A percentile compares a stretch with the other conserved stretches of the same genome.
Evolutionary conservation across 1,140 invertebrate species (phyloP).

Genomic region (Zaprionus kolodkinae): DNA sequence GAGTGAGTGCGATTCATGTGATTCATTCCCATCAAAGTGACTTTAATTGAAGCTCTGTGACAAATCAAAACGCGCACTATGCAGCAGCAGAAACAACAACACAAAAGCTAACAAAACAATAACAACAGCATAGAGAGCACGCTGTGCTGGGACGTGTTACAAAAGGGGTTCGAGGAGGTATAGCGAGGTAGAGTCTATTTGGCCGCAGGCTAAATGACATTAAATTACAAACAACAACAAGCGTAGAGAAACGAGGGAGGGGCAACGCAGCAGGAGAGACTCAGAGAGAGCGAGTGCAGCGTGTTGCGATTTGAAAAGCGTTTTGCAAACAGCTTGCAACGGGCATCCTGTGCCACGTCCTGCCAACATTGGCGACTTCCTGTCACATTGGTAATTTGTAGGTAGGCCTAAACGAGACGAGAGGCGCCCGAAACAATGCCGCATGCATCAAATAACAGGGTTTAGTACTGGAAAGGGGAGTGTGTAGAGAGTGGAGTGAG

Average conservation of each 20-base stretch:
- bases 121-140: conserved; percentile 35
- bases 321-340: conserved; percentile 80
- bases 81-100: conserved; percentile 18
- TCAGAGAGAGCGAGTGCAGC: background rate
- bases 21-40: conserved; percentile 29
- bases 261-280: background rate
- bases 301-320: conserved; percentile 70
- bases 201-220: conserved; percentile 78
- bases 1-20: background rate
- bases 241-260: background rate
- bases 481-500: background rate
- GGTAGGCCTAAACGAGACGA: conserved; percentile 54
- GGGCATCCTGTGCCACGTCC: conserved; percentile 77
- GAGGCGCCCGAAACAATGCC: conserved; percentile 60
- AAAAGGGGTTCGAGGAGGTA: conserved; percentile 40
- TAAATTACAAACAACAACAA: conserved; percentile 68
- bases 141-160: conserved; percentile 8
- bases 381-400: conserved; percentile 75
- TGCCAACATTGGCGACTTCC: conserved; percentile 73
- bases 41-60: conserved; percentile 36
- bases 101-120: conserved; percentile 30
- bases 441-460: conserved; percentile 76
- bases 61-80: conserved; percentile 39
- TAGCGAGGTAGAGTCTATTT: conserved; percentile 50
- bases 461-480: too few relatives aligned